Percentiles rank a stretch among this genome's conserved stretches.
These are phyloP conservation scores for Papilio glaucus DNA, from an alignment of 1,140 invertebrate species.

Conservation along the genomic window DNA sequence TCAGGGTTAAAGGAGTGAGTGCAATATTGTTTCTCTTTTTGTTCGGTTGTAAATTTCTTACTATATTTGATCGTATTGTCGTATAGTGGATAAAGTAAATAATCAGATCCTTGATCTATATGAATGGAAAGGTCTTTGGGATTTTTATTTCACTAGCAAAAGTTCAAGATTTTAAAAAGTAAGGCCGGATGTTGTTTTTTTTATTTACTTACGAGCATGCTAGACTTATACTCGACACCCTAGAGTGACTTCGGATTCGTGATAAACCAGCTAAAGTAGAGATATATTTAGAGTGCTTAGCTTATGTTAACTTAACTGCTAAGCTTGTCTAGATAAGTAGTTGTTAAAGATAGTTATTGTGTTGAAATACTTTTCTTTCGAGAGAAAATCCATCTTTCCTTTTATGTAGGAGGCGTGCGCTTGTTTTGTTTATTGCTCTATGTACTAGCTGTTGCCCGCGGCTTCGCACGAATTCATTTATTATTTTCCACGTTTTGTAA, in stretches of 20 bases:
- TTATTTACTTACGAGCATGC: neutral
- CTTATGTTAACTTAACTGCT: too few species aligned
- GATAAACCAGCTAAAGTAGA: neutral
- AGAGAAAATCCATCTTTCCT: too few species aligned
- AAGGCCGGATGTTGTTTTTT: neutral
- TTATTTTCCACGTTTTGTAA: too few species aligned
- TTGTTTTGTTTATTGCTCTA: too few species aligned
- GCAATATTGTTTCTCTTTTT: neutral
- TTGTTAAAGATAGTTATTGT: too few species aligned
- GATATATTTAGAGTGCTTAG: too few species aligned
- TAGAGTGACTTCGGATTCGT: neutral
- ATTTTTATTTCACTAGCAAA: neutral
- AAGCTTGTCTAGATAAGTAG: too few species aligned
- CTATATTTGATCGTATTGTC: too few species aligned
- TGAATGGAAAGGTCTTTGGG: neutral
- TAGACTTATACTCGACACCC: neutral
- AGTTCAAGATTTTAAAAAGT: neutral
- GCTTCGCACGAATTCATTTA: too few species aligned
- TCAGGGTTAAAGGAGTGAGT: neutral
- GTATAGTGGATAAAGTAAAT: neutral
- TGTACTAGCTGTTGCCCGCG: too few species aligned
- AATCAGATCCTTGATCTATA: conserved; percentile 15
- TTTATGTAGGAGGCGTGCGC: too few species aligned
- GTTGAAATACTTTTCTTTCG: too few species aligned
- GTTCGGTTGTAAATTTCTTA: neutral